Conservation (phyloP, 1,140 invertebrate species). For the Ruditapes philippinarum region DNA sequence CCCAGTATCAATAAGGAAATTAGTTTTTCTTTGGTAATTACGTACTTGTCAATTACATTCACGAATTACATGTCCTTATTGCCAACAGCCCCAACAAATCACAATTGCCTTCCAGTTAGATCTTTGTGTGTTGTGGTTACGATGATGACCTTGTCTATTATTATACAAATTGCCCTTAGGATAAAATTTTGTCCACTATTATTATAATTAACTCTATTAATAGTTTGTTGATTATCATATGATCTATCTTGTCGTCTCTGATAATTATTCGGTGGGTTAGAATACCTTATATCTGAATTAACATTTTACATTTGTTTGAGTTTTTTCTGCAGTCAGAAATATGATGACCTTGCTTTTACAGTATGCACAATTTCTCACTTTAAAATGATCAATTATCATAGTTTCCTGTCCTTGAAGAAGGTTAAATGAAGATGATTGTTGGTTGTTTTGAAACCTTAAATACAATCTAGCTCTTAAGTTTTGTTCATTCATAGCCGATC, state of each 20-base stretch:
- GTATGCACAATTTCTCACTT: not conserved
- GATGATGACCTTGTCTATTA: not conserved
- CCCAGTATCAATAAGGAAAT: not conserved
- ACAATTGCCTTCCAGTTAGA: not conserved
- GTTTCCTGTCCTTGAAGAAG: not conserved
- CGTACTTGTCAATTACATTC: too few relatives aligned
- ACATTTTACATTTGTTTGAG: too few relatives aligned
- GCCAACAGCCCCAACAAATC: not conserved
- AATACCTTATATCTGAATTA: too few relatives aligned
- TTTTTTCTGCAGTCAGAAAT: not conserved
- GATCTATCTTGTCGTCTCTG: too few relatives aligned
- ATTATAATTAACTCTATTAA: not conserved
- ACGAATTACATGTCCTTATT: too few relatives aligned
- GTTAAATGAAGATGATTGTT: too few relatives aligned
- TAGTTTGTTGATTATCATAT: too few relatives aligned
- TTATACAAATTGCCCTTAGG: too few relatives aligned
- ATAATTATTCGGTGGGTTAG: too few relatives aligned
- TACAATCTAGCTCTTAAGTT: not conserved
- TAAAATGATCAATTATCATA: constrained; percentile 24
- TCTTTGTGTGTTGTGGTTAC: not conserved
- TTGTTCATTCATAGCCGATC: too few relatives aligned
- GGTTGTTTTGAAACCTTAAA: not conserved
- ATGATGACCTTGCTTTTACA: not conserved
- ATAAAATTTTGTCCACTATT: not conserved
- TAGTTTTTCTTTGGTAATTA: not conserved